Evolutionary conservation across 2,797 vertebrate species (phyloP).

Genomic region (Periparus ater): DNA sequence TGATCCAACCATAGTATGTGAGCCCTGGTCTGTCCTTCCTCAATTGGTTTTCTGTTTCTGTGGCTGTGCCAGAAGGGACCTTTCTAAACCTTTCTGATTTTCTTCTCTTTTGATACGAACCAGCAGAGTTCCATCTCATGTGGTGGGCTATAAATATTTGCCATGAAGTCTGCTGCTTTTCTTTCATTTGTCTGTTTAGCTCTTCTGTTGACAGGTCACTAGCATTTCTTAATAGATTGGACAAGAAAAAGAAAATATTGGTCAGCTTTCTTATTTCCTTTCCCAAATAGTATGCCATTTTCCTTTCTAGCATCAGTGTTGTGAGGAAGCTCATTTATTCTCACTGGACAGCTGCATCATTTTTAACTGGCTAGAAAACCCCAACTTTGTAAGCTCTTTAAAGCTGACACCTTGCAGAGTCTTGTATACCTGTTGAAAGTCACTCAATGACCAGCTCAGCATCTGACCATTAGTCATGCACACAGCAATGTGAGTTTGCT

Average conservation of each 20-base stretch:
- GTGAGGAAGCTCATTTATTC: not conserved
- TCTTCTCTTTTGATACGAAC: not conserved
- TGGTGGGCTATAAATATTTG: not conserved
- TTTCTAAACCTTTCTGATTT: not conserved
- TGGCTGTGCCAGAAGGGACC: not conserved
- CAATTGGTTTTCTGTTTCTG: not conserved
- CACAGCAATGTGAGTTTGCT: not conserved
- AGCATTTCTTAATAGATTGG: not conserved
- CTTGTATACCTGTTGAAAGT: not conserved
- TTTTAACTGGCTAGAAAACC: not conserved
- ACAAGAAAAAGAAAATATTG: not conserved
- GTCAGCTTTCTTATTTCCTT: not conserved
- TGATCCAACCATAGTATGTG: not conserved
- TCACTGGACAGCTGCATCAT: not conserved
- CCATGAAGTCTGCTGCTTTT: not conserved
- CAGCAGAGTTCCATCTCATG: not conserved
- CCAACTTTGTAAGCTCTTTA: not conserved
- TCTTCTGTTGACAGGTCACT: not conserved
- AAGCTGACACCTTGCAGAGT: not conserved
- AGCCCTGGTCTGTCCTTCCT: not conserved
- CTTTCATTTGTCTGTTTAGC: not conserved
- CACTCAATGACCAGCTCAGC: not conserved
- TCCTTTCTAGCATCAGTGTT: not conserved
- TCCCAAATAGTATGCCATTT: not conserved
- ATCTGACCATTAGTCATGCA: not conserved